Evolutionary conservation across 2,113 vertebrate species (phyloP), one percentile per base, ranked within the genome.

Genomic region (Edolisoma coerulescens): DNA sequence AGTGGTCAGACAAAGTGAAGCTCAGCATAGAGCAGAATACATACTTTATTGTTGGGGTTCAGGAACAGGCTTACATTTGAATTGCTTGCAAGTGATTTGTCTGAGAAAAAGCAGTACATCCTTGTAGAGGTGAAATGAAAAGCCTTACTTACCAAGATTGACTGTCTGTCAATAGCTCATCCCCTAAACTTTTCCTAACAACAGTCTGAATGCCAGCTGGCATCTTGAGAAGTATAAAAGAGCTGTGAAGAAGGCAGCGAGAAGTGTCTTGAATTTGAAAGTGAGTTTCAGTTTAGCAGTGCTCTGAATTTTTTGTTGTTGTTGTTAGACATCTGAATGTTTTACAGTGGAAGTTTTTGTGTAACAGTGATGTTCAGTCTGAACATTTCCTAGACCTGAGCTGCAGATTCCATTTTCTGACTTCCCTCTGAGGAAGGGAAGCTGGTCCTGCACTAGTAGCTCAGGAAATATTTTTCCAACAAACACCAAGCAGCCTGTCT

Each of bases 51-150:
- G 39, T 6, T 84, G 52, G 35, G 26, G 68, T 89, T 88, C 71
- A 93, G 79, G 27, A 18, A 84, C 81, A 87, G 88, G 20, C 68
- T 92, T 87, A 42, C n/a, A 84, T 94, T 78, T 93, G 49, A 92
- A 96, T 89, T 71, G n/a, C 20, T 86, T 90, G 88, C 79, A 90
- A 88, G 64, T 26, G 35, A 60, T 81, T 81, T 91, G 59, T 87
- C 76, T 93, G 56, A 81, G 76, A 75, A 90, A 88, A 94, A 93
- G 42, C 24, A 74, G 9, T 71, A 59, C 71, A 52, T 74, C 78
- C 74, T 70, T 60, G 82, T 24, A 63, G 88, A 77, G 68, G 76
- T 78, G 91, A 97, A 93, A 93, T 92, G 47, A 90, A 95, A 97
- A 64, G 60, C 79, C 76, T 90, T 86, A 33, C 85, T 90, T 90